phyloP scores from a whole-genome alignment of 2,888 invertebrate species.

The Atherix ibis region DNA sequence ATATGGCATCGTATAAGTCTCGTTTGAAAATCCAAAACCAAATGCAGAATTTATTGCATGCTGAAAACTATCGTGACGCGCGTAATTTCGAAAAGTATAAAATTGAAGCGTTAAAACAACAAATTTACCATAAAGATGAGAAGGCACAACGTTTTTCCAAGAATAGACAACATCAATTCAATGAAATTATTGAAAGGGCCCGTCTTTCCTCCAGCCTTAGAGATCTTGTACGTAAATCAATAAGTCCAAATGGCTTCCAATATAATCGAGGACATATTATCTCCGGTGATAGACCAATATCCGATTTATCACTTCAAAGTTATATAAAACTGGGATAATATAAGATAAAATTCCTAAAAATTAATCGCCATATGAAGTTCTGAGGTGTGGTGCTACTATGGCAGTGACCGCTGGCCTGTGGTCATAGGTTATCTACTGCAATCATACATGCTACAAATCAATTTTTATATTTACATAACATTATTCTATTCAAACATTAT shows the following conservation, averaged over 20 bases:
- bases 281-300: slow-evolving; percentile 5
- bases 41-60: slow-evolving; percentile 26
- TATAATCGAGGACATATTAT: slow-evolving; percentile 1
- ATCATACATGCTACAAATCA: too few species aligned
- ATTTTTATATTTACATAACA: too few species aligned
- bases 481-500: too few species aligned
- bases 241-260: slow-evolving; percentile 22
- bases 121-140: slow-evolving; percentile 23
- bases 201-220: slow-evolving; percentile 29
- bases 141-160: slow-evolving; percentile 25
- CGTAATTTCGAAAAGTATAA: slow-evolving; percentile 21
- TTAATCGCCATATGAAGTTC: too few species aligned
- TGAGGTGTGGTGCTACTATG: too few species aligned
- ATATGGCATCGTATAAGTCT: slow-evolving; percentile 22
- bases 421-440: too few species aligned
- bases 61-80: slow-evolving; percentile 27
- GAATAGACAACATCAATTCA: slow-evolving; percentile 20
- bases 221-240: slow-evolving; percentile 28
- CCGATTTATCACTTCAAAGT: slow-evolving; percentile 8
- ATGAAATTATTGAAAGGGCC: slow-evolving; percentile 24
- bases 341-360: too few species aligned
- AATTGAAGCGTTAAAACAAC: slow-evolving; percentile 21
- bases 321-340: slow-evolving; percentile 6
- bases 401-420: too few species aligned
- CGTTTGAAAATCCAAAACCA: slow-evolving; percentile 28